These are phyloP conservation scores for Podiceps cristatus DNA, from an alignment of 2,113 vertebrate genomes.

Conservation along the genomic window DNA sequence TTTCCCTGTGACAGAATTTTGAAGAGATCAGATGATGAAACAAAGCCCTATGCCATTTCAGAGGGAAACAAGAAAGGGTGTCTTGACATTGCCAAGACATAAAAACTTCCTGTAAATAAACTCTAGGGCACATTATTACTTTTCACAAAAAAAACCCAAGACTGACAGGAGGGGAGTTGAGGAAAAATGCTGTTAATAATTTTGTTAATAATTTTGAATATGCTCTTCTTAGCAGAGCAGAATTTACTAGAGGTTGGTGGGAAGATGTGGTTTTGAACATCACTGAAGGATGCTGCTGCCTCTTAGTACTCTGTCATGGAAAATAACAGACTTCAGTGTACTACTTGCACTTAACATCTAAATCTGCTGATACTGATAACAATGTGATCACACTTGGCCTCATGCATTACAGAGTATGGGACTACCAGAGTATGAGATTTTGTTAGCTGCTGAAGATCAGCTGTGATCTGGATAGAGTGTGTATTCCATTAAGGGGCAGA, in stretches of 20 bases:
- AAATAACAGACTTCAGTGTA: neutral
- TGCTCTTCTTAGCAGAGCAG: neutral
- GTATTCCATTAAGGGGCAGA: neutral
- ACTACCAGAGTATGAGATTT: neutral
- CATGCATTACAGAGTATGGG: neutral
- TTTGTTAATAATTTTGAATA: neutral
- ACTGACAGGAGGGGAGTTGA: neutral
- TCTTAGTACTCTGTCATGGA: neutral
- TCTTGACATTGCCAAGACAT: neutral
- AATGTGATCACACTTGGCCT: neutral
- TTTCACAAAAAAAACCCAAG: neutral
- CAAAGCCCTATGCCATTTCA: neutral
- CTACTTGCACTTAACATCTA: neutral
- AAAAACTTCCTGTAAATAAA: neutral
- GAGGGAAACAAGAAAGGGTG: neutral
- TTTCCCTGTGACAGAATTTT: neutral
- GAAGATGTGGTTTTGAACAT: neutral
- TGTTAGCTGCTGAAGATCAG: neutral
- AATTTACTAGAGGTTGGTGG: neutral
- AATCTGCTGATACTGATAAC: neutral
- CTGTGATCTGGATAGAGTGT: neutral
- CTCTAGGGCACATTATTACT: neutral
- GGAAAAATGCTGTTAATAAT: neutral
- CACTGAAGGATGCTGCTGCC: neutral
- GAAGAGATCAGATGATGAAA: neutral